phyloP scores from a whole-genome alignment of 2,888 invertebrate genomes.

The Aricia artaxerxes region DNA sequence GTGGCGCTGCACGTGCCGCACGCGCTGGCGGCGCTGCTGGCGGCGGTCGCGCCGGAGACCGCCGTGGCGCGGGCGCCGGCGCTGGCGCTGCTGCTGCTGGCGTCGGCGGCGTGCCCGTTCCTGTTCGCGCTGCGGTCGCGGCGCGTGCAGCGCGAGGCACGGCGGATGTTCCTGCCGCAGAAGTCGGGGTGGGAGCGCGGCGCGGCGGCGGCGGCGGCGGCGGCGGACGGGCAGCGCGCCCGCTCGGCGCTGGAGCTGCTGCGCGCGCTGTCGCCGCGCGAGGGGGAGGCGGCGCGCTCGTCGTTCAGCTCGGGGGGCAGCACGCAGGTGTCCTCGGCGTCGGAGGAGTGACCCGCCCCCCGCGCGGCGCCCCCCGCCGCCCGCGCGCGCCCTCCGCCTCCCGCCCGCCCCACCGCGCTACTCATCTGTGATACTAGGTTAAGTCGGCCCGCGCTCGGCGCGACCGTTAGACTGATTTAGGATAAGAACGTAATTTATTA shows the following conservation, averaged over 20 bases:
- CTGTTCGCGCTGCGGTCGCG: constrained; percentile 88
- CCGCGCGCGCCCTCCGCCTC: constrained; percentile 66
- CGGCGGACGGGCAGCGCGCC: constrained; percentile 75
- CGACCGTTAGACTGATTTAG: constrained; percentile 79
- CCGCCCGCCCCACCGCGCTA: constrained; percentile 77
- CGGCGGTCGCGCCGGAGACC: constrained; percentile 75
- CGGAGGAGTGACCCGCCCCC: constrained; percentile 76
- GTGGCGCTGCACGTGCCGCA: constrained; percentile 89
- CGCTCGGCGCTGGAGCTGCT: constrained; percentile 69
- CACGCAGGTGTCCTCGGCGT: constrained; percentile 82
- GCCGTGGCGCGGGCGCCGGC: constrained; percentile 73
- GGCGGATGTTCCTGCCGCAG: constrained; percentile 57
- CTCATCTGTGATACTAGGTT: constrained; percentile 79
- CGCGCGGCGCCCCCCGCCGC: constrained; percentile 60
- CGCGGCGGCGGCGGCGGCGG: constrained; percentile 77
- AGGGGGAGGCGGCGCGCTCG: constrained; percentile 57
- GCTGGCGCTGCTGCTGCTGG: constrained; percentile 79
- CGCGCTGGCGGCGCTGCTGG: constrained; percentile 62
- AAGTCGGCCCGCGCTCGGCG: constrained; percentile 74
- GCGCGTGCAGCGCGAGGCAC: constrained; percentile 79
- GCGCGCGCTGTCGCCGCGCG: constrained; percentile 69
- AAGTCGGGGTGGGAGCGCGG: constrained; percentile 74
- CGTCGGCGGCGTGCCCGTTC: constrained; percentile 85
- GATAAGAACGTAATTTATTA: constrained; percentile 71
- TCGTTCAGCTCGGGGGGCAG: constrained; percentile 84